Evolutionary conservation across 1,140 invertebrate genomes (phyloP).

Genomic region (Chionoecetes opilio): DNA sequence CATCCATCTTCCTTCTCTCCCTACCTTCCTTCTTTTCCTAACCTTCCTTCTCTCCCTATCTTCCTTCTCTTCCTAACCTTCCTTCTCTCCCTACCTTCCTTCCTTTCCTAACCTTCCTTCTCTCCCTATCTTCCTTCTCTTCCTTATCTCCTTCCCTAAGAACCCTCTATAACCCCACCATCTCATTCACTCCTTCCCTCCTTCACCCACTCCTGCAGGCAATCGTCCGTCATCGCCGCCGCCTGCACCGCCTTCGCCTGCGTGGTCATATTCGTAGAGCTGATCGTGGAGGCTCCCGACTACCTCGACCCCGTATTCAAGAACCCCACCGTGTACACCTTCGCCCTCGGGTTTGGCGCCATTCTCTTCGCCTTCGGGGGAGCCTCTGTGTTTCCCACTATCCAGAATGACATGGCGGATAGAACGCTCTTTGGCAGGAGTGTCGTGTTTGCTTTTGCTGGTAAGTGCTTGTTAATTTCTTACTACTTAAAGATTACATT

Average conservation of each 20-base stretch:
- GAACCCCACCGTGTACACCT: slow-evolving; percentile 83
- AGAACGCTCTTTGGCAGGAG: slow-evolving; percentile 82
- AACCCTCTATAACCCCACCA: too few relatives aligned
- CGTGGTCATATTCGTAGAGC: slow-evolving; percentile 86
- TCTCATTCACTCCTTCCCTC: too few relatives aligned
- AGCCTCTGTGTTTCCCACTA: slow-evolving; percentile 88
- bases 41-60: too few relatives aligned
- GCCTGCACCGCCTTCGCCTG: slow-evolving; percentile 86
- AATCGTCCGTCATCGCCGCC: slow-evolving; percentile 86
- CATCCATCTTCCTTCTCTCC: too few relatives aligned
- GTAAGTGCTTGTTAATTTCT: slow-evolving; percentile 80
- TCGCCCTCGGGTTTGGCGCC: slow-evolving; percentile 88
- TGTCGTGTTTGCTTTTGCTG: slow-evolving; percentile 81
- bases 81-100: too few relatives aligned
- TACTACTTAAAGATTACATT: too few relatives aligned
- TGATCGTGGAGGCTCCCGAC: slow-evolving; percentile 82
- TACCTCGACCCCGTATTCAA: slow-evolving; percentile 46
- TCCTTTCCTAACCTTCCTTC: too few relatives aligned
- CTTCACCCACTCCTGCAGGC: neutral
- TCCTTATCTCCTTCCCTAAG: too few relatives aligned
- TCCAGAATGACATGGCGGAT: slow-evolving; percentile 87
- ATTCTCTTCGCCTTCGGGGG: slow-evolving; percentile 89
- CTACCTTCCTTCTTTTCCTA: too few relatives aligned
- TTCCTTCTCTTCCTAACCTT: too few relatives aligned
- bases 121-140: too few relatives aligned